A percentile compares a stretch with the other conserved stretches of the same genome.
phyloP scores from a whole-genome alignment of 2,113 vertebrate species.

The Pseudopodoces humilis region DNA sequence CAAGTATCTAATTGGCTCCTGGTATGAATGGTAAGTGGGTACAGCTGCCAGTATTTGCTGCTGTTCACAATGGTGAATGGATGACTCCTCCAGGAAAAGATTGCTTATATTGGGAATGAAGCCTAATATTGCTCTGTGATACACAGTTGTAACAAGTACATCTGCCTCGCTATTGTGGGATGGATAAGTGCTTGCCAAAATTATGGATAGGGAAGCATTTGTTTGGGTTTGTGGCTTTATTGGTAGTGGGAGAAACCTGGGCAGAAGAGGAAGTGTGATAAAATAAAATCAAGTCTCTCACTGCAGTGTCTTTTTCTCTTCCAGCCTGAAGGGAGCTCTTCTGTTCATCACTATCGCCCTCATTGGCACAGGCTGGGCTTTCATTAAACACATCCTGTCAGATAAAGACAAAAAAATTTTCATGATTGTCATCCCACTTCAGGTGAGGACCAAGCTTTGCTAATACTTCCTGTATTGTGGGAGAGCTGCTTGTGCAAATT shows the following conservation, averaged over 20 bases:
- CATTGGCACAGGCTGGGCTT: constrained; percentile 89
- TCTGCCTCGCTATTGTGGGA: constrained; percentile 4
- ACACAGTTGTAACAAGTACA: constrained; percentile 3
- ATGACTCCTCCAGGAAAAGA: background rate
- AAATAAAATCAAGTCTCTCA: background rate
- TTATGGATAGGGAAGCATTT: background rate
- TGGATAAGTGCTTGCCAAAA: background rate
- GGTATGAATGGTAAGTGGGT: constrained; percentile 40
- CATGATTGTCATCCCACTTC: constrained; percentile 89
- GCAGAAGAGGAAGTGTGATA: background rate
- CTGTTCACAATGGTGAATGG: background rate
- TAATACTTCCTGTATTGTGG: background rate
- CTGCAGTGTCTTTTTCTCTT: background rate
- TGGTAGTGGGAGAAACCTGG: constrained; percentile 15
- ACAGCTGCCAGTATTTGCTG: constrained; percentile 37
- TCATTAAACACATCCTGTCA: constrained; percentile 88
- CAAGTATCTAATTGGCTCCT: constrained; percentile 22
- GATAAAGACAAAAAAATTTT: constrained; percentile 91
- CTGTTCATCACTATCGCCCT: constrained; percentile 88
- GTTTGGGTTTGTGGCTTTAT: constrained; percentile 39
- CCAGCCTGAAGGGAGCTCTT: constrained; percentile 86
- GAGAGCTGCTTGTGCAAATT: background rate
- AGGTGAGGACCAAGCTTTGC: constrained; percentile 69
- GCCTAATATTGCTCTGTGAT: background rate
- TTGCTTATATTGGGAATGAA: background rate